These are phyloP conservation scores for Busseola fusca DNA, from an alignment of 2,888 invertebrate species.

Conservation along the genomic window DNA sequence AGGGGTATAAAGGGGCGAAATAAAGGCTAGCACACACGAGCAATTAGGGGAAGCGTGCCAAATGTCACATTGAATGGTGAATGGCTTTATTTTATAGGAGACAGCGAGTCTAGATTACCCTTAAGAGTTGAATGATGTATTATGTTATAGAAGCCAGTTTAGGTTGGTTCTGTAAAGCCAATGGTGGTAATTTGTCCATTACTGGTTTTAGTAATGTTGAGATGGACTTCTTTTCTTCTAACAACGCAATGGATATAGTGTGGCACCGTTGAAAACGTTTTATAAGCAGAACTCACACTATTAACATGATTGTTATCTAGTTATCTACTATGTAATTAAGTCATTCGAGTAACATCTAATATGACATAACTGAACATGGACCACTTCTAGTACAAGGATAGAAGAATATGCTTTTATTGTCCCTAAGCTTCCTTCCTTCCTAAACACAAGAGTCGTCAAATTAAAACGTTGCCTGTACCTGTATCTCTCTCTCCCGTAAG, in stretches of 20 bases:
- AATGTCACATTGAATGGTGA: conserved; percentile 73
- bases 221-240: background rate
- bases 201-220: background rate
- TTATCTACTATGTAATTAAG: background rate
- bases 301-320: background rate
- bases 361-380: background rate
- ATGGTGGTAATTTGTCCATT: conserved; percentile 15
- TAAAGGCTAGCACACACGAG: conserved; percentile 77
- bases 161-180: background rate
- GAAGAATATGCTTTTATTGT: background rate
- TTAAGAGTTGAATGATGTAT: conserved; percentile 15
- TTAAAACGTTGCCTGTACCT: background rate
- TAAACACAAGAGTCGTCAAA: background rate
- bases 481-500: background rate
- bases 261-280: too few species aligned
- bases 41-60: conserved; percentile 82
- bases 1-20: conserved; percentile 62
- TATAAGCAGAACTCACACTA: background rate
- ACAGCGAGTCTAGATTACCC: conserved; percentile 39
- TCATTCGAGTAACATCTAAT: background rate
- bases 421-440: background rate
- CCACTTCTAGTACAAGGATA: background rate
- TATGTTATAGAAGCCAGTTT: background rate
- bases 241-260: background rate
- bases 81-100: conserved; percentile 56